A percentile compares a stretch with the other conserved stretches of the same genome.
phyloP scores from a whole-genome alignment of 2,797 vertebrate genomes.

The Gymnopithys bicolor region DNA sequence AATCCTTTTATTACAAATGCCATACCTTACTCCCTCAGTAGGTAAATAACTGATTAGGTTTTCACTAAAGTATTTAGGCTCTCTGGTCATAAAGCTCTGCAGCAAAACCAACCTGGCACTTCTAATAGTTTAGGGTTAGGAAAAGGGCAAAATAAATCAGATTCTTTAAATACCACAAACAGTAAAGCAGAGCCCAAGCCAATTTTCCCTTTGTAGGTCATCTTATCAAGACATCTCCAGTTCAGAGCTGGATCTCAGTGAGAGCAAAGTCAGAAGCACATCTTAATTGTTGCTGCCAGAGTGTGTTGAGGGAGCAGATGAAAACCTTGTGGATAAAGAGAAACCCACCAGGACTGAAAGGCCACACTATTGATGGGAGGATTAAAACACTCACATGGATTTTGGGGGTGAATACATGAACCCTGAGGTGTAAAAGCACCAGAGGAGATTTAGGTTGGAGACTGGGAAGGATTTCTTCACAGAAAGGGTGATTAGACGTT shows the following conservation, averaged over 20 bases:
- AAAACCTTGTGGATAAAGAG: background rate
- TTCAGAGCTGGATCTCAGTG: background rate
- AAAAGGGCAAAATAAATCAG: background rate
- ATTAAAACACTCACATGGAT: background rate
- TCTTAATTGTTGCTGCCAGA: background rate
- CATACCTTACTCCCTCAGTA: background rate
- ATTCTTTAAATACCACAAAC: background rate
- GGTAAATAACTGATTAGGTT: background rate
- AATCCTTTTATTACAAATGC: constrained; percentile 3
- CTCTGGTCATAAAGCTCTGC: background rate
- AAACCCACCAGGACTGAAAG: background rate
- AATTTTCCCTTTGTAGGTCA: background rate
- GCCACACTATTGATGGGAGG: accelerated
- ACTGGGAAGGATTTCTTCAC: background rate
- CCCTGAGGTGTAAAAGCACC: background rate
- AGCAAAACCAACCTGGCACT: background rate
- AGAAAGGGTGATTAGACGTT: background rate
- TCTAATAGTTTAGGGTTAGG: background rate
- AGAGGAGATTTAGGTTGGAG: background rate
- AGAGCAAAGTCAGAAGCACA: background rate
- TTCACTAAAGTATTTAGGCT: background rate
- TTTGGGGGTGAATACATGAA: background rate
- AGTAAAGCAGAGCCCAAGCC: background rate
- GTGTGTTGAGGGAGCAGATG: background rate
- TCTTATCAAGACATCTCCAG: background rate